Percentiles rank a stretch among this genome's conserved stretches.
Evolutionary conservation across 2,888 invertebrate species (phyloP).

Genomic region (Chironomus riparius): DNA sequence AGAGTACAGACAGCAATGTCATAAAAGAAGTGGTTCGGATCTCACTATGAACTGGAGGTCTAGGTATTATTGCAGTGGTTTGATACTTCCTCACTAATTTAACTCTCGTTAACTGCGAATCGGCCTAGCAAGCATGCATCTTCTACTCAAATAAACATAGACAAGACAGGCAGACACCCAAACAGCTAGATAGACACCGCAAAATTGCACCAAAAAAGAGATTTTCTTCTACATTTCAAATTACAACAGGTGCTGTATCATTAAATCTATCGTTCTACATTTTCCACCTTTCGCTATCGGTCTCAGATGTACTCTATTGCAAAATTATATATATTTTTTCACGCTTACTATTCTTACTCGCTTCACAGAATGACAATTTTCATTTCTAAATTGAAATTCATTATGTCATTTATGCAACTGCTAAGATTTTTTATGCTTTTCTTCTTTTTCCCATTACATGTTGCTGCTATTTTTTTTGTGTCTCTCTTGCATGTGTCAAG

Average conservation of each 20-base stretch:
- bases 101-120: no score
- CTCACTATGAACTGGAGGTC: no score
- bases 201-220: background rate
- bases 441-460: background rate
- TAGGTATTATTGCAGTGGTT: no score
- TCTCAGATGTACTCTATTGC: constrained; percentile 6
- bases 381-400: constrained; percentile 7
- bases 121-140: no score
- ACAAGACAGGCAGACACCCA: no score
- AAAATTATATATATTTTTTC: background rate
- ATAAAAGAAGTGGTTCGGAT: no score
- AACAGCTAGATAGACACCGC: no score
- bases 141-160: no score
- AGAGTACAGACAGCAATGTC: no score
- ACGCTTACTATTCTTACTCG: background rate
- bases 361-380: background rate
- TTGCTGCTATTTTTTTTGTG: background rate
- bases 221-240: background rate
- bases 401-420: constrained; percentile 13
- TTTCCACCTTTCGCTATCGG: background rate
- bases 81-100: no score
- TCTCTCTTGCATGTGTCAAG: background rate
- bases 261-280: background rate
- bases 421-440: background rate
- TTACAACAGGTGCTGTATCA: constrained; percentile 12